Evolutionary conservation across 2,797 vertebrate species (phyloP).

Genomic region (Poliocrania exsul): DNA sequence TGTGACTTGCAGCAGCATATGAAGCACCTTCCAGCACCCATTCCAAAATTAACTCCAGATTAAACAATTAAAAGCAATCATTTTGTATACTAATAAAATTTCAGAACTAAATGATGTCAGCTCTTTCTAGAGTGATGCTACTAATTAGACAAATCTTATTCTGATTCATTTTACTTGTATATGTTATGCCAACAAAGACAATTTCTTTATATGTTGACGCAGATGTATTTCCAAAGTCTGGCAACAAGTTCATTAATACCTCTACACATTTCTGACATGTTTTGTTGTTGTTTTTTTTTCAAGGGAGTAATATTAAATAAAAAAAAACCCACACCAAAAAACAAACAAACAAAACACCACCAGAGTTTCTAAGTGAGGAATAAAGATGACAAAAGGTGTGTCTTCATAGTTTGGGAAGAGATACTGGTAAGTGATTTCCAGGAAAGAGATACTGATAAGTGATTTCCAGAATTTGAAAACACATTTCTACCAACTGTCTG

Average conservation of each 20-base stretch:
- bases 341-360: background rate
- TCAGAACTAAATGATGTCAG: background rate
- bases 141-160: background rate
- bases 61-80: background rate
- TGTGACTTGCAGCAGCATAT: background rate
- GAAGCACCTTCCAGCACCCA: background rate
- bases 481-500: background rate
- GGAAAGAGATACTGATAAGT: background rate
- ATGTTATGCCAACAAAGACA: background rate
- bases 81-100: constrained; percentile 9
- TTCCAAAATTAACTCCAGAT: background rate
- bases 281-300: background rate
- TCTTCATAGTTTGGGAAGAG: background rate
- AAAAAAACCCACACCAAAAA: background rate
- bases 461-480: background rate
- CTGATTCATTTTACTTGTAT: background rate
- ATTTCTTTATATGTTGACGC: background rate
- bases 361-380: background rate
- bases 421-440: background rate
- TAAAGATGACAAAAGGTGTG: background rate
- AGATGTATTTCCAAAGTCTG: background rate
- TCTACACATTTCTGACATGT: background rate
- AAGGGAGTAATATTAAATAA: background rate
- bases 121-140: background rate
- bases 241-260: background rate